Evolutionary conservation across 1,140 invertebrate genomes (phyloP).

Genomic region (Saxidomus purpurata): DNA sequence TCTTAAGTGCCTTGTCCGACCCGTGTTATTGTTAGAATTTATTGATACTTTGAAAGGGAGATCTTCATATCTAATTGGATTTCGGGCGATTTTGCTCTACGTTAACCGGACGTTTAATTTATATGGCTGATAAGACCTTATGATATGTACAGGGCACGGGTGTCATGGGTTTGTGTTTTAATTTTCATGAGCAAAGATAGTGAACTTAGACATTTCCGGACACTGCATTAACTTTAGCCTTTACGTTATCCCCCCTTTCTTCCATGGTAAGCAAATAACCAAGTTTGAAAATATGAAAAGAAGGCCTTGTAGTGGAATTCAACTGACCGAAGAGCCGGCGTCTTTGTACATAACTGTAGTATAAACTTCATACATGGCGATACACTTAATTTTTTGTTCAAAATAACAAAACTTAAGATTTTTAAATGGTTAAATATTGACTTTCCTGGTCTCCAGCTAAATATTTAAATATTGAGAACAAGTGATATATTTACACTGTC

Average conservation of each 20-base stretch:
- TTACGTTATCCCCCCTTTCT: too few species aligned
- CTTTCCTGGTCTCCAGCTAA: conserved; percentile 17
- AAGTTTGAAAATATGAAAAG: too few species aligned
- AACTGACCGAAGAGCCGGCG: neutral
- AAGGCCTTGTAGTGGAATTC: neutral
- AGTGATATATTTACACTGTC: conserved; percentile 65
- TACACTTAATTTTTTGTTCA: neutral
- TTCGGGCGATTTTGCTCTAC: neutral
- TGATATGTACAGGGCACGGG: neutral
- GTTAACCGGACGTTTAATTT: conserved; percentile 40
- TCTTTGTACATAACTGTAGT: neutral
- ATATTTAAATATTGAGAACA: conserved; percentile 57
- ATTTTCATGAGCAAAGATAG: neutral
- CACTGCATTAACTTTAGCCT: too few species aligned
- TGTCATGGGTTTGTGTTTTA: neutral
- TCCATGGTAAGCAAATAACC: too few species aligned
- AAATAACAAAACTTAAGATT: conserved; percentile 30
- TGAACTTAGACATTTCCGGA: too few species aligned
- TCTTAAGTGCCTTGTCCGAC: neutral
- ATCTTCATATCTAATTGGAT: conserved; percentile 32
- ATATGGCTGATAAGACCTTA: conserved; percentile 6
- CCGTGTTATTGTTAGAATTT: neutral
- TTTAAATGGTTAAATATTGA: conserved; percentile 50
- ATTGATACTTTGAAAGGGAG: neutral
- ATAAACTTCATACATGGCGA: neutral